Evolutionary conservation across 2,113 vertebrate genomes (phyloP).

Genomic region (Tor tambroides): DNA sequence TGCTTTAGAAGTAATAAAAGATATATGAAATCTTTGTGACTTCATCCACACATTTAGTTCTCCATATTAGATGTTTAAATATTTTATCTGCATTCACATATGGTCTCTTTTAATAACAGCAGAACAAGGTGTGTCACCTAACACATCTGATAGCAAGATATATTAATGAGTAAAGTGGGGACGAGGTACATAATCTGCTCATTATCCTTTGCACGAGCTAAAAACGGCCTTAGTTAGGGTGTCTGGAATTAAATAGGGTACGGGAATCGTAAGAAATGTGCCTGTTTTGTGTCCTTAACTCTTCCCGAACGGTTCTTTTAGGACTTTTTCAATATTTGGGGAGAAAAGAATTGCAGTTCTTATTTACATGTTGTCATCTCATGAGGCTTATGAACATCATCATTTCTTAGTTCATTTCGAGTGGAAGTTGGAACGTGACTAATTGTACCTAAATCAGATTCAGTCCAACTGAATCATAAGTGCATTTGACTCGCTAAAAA

Average conservation of each 20-base stretch:
- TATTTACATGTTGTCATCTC: neutral
- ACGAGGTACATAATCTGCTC: neutral
- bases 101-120: neutral
- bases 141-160: neutral
- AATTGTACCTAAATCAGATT: neutral
- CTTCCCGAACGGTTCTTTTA: neutral
- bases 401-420: neutral
- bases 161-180: neutral
- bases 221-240: neutral
- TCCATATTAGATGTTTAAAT: neutral
- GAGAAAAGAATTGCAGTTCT: neutral
- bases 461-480: neutral
- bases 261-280: neutral
- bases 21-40: neutral
- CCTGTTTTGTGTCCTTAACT: neutral
- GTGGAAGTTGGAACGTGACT: neutral
- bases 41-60: neutral
- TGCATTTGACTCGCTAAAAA: neutral
- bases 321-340: neutral
- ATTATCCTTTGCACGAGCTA: neutral
- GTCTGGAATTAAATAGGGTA: neutral
- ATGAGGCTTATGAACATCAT: neutral
- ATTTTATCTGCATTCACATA: neutral
- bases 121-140: neutral
- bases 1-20: neutral